A percentile compares a stretch with the other conserved stretches of the same genome.
Evolutionary conservation across 2,888 invertebrate genomes (phyloP).

Genomic region (Megalurothrips usitatus): DNA sequence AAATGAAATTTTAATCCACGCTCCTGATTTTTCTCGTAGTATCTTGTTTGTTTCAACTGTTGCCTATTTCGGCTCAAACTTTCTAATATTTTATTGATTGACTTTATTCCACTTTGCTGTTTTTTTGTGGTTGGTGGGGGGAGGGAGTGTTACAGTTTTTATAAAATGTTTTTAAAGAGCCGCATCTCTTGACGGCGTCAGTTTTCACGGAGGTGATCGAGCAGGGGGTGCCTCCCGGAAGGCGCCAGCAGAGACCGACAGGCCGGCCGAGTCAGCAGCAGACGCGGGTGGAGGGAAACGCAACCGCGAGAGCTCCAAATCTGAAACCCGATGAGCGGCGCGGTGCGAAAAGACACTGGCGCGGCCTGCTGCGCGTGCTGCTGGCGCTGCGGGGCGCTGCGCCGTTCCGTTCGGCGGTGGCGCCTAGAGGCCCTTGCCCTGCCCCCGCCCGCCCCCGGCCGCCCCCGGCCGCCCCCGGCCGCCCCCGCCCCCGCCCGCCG

Average conservation of each 20-base stretch:
- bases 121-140: too few relatives aligned
- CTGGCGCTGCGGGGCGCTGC: background rate
- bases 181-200: too few relatives aligned
- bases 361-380: background rate
- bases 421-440: background rate
- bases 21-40: too few relatives aligned
- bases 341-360: background rate
- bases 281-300: background rate
- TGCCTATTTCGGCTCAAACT: too few relatives aligned
- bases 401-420: background rate
- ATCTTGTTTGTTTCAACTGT: too few relatives aligned
- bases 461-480: background rate
- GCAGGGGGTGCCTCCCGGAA: too few relatives aligned
- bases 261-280: background rate
- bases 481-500: background rate
- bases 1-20: too few relatives aligned
- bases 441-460: background rate
- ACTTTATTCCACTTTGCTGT: too few relatives aligned
- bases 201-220: too few relatives aligned
- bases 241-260: background rate
- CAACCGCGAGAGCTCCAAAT: background rate
- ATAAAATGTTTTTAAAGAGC: too few relatives aligned
- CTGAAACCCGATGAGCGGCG: background rate
- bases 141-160: too few relatives aligned
- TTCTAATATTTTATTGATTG: too few relatives aligned